Evolutionary conservation across 2,797 vertebrate species (phyloP).

Genomic region (Macrochelys suwanniensis): DNA sequence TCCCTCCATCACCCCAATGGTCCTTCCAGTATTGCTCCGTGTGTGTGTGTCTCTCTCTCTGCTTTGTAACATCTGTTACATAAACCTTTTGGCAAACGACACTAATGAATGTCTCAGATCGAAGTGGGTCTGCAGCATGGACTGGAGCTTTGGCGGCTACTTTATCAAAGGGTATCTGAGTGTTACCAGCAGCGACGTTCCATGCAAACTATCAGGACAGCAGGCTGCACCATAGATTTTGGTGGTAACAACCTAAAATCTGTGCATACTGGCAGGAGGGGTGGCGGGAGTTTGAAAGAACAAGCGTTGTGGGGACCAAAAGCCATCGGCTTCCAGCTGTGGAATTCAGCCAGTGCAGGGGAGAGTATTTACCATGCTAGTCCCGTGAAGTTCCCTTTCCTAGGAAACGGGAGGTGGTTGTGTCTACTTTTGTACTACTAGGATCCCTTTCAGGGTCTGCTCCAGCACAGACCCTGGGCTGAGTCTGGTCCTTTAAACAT

Average conservation of each 20-base stretch:
- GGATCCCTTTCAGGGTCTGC: neutral
- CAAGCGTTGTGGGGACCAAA: neutral
- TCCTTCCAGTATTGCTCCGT: constrained; percentile 1
- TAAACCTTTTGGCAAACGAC: constrained; percentile 77
- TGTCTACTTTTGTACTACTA: neutral
- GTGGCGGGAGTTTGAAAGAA: neutral
- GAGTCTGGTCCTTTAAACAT: neutral
- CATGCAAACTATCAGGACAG: constrained; percentile 29
- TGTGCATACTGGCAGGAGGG: neutral
- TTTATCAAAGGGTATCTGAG: constrained; percentile 31
- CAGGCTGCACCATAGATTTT: neutral
- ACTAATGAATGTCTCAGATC: constrained; percentile 55
- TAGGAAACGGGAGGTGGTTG: accelerated
- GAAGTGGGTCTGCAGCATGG: neutral
- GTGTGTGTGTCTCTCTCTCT: neutral
- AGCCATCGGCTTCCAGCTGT: neutral
- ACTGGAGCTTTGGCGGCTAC: constrained; percentile 4
- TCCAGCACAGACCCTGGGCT: neutral
- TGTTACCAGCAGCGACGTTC: constrained; percentile 32
- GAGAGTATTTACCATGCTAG: neutral
- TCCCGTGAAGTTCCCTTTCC: accelerated
- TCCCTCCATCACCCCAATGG: constrained; percentile 67
- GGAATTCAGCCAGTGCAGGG: neutral
- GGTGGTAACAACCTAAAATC: neutral
- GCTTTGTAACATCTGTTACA: constrained; percentile 77